Conservation (phyloP, 1,140 invertebrate genomes). For the Andrena cerasifolii region DNA sequence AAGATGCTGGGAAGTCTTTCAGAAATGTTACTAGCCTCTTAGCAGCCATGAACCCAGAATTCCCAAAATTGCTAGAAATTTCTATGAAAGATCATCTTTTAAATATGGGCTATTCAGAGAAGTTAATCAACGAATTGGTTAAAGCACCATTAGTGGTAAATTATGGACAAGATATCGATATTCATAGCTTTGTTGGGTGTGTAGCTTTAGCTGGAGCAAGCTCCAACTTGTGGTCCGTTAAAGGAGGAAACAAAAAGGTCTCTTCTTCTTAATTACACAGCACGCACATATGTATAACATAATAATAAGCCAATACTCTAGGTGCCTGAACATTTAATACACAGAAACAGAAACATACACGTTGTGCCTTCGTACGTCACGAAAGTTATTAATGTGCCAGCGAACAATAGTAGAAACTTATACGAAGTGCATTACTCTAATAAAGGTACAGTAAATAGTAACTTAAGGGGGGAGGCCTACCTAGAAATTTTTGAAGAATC, state of each 20-base stretch:
- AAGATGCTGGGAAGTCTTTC: conserved; percentile 82
- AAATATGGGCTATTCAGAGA: conserved; percentile 78
- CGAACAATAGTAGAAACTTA: conserved; percentile 20
- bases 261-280: conserved; percentile 33
- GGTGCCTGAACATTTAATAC: conserved; percentile 75
- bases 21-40: conserved; percentile 82
- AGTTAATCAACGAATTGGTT: conserved; percentile 84
- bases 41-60: conserved; percentile 81
- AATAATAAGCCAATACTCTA: conserved; percentile 53
- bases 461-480: too few relatives aligned
- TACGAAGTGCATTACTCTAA: conserved; percentile 71
- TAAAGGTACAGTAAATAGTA: conserved; percentile 52
- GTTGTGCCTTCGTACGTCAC: conserved; percentile 74
- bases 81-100: conserved; percentile 79
- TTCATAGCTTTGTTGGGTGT: conserved; percentile 85
- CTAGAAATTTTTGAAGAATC: too few relatives aligned
- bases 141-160: conserved; percentile 83
- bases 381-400: conserved; percentile 68
- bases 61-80: conserved; percentile 81
- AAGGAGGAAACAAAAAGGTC: conserved; percentile 85
- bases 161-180: conserved; percentile 85
- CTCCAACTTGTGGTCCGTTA: conserved; percentile 84
- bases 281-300: conserved; percentile 5
- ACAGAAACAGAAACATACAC: conserved; percentile 74
- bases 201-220: conserved; percentile 84